Percentiles rank a stretch among this genome's conserved stretches.
phyloP scores from a whole-genome alignment of 2,113 vertebrate genomes.

The Rattus rattus region DNA sequence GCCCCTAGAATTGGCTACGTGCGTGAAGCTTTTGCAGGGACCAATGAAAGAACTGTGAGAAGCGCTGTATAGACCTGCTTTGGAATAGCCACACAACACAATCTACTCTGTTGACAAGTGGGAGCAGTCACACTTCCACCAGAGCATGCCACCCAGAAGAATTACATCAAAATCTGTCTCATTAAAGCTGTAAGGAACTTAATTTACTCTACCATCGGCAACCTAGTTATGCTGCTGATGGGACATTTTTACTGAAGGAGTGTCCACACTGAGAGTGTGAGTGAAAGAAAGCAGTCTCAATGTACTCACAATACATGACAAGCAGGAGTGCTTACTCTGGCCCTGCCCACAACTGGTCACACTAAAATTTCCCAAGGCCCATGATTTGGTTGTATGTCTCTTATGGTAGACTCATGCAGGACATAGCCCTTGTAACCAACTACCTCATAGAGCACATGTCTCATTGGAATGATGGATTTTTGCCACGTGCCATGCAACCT shows the following conservation, averaged over 20 bases:
- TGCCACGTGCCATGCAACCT: accelerated
- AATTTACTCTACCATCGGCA: neutral
- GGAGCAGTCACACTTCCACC: accelerated
- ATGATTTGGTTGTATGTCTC: neutral
- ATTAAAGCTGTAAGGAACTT: neutral
- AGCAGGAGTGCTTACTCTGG: neutral
- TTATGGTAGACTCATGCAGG: accelerated
- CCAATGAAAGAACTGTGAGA: neutral
- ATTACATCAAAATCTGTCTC: too few species aligned
- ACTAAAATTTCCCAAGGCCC: neutral
- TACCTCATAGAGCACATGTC: neutral
- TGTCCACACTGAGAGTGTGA: neutral
- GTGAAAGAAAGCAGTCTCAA: neutral
- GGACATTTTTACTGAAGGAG: neutral
- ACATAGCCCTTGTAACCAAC: neutral
- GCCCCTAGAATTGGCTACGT: too few species aligned
- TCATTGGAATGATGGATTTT: neutral
- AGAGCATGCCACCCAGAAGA: too few species aligned
- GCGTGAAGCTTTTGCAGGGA: neutral
- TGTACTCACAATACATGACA: neutral
- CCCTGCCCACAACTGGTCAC: accelerated
- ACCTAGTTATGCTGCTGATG: neutral
- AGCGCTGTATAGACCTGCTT: neutral
- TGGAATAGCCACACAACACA: accelerated
- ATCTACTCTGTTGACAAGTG: too few species aligned